phyloP scores from a whole-genome alignment of 2,797 vertebrate species.

The Squalus acanthias region DNA sequence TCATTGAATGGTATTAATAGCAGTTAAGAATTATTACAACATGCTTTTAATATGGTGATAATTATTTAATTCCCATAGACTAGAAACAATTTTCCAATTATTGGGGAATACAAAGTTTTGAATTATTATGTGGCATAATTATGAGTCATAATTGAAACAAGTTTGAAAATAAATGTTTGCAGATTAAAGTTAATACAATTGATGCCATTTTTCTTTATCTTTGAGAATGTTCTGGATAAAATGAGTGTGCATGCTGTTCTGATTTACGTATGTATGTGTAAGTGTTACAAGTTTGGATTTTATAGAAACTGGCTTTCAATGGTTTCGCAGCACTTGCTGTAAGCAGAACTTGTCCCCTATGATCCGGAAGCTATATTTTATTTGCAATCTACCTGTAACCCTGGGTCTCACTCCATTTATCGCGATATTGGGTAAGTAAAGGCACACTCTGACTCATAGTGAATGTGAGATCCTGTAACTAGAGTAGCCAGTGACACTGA shows the following conservation, averaged over 20 bases:
- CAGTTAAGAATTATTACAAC: neutral
- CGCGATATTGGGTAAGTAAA: neutral
- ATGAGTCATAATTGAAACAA: conserved; percentile 1
- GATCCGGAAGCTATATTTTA: neutral
- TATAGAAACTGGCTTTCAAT: neutral
- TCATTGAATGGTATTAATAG: neutral
- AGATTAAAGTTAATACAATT: conserved; percentile 14
- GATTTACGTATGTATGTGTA: neutral
- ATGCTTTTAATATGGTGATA: neutral
- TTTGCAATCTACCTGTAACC: neutral
- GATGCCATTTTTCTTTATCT: neutral
- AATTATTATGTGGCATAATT: conserved; percentile 4
- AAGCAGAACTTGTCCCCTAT: neutral
- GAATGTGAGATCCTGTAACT: neutral
- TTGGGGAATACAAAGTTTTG: neutral
- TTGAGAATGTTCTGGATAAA: neutral
- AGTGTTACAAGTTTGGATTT: conserved; percentile 22
- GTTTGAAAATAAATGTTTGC: neutral
- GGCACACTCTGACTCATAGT: neutral
- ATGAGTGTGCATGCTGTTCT: neutral
- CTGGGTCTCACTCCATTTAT: neutral
- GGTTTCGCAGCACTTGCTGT: neutral
- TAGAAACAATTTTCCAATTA: neutral
- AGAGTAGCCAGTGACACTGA: neutral
- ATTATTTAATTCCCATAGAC: conserved; percentile 19